Percentiles rank a stretch among this genome's conserved stretches.
phyloP scores from a whole-genome alignment of 2,113 vertebrate genomes.

The Lasiurus cinereus region DNA sequence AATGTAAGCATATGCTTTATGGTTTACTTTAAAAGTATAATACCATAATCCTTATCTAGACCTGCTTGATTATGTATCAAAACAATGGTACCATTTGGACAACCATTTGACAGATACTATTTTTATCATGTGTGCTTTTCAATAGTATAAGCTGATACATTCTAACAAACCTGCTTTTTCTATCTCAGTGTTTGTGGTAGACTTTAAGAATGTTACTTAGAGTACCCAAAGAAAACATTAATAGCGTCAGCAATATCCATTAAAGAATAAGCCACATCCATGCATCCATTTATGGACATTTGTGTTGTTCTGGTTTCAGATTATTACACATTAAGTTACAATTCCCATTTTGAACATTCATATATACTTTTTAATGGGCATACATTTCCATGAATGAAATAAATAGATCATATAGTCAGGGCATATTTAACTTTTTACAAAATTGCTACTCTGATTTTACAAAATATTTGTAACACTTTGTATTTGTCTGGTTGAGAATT shows the following conservation, averaged over 20 bases:
- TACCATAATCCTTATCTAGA: neutral
- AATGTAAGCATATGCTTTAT: neutral
- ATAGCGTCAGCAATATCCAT: neutral
- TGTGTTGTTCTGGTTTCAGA: neutral
- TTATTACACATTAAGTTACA: neutral
- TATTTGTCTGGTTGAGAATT: neutral
- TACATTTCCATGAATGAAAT: neutral
- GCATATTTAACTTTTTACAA: constrained; percentile 17
- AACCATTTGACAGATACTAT: neutral
- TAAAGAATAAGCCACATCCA: neutral
- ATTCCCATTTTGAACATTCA: neutral
- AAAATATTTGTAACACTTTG: neutral
- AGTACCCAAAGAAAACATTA: constrained; percentile 14
- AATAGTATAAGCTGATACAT: neutral
- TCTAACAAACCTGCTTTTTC: neutral
- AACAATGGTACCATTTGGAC: neutral
- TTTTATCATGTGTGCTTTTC: neutral
- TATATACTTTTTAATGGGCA: neutral
- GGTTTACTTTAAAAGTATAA: constrained; percentile 1
- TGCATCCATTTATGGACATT: neutral
- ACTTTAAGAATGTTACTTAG: neutral
- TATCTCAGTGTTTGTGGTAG: neutral
- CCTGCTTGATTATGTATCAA: neutral
- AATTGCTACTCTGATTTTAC: neutral
- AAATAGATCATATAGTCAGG: neutral